These are phyloP conservation scores for Listronotus bonariensis DNA, from an alignment of 1,140 invertebrate genomes.

Conservation along the genomic window DNA sequence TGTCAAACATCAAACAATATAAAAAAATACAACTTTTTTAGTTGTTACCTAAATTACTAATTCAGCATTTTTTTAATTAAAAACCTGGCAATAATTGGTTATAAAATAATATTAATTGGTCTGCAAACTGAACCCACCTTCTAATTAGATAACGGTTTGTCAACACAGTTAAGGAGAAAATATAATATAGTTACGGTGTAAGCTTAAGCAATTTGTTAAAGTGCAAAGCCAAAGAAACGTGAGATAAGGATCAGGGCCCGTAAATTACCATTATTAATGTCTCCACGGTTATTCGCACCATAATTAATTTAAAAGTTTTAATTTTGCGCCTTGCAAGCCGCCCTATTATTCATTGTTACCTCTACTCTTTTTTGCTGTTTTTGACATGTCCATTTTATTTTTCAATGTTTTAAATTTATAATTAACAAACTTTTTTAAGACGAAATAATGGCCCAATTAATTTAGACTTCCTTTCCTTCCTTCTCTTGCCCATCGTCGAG, in stretches of 20 bases:
- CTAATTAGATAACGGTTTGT: constrained; percentile 36
- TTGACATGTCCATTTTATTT: not conserved
- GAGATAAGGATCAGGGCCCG: constrained; percentile 39
- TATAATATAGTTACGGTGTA: constrained; percentile 36
- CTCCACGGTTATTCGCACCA: constrained; percentile 34
- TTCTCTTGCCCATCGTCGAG: too few species aligned
- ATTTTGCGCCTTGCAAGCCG: constrained; percentile 25
- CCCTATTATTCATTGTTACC: constrained; percentile 20
- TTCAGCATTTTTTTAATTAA: too few species aligned
- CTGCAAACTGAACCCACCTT: constrained; percentile 11
- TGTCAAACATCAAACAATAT: too few species aligned
- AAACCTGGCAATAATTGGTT: too few species aligned
- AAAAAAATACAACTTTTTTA: too few species aligned
- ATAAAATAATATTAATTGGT: constrained; percentile 3
- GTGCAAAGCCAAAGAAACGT: constrained; percentile 41
- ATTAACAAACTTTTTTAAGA: too few species aligned
- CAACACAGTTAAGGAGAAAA: constrained; percentile 32
- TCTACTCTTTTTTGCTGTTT: constrained; percentile 6
- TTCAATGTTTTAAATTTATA: not conserved
- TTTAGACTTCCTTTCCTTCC: too few species aligned
- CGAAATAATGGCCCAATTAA: too few species aligned
- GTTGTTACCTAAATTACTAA: too few species aligned
- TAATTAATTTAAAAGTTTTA: constrained; percentile 42
- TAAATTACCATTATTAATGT: constrained; percentile 42
- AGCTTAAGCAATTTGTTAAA: constrained; percentile 42